Base-by-base conservation (phyloP, 2,888 invertebrate genomes). In the Carcina quercana region DNA sequence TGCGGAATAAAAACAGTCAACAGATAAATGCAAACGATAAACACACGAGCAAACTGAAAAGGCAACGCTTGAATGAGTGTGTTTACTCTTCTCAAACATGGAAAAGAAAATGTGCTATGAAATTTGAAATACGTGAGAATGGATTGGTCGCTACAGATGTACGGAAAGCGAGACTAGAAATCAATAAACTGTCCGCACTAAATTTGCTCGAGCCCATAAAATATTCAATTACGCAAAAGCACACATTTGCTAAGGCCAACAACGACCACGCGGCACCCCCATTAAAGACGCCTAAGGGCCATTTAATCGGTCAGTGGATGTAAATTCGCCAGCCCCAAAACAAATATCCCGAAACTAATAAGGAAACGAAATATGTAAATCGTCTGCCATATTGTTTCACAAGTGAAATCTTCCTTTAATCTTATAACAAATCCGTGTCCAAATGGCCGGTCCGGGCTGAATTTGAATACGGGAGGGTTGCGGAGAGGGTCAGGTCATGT, bases 391-490 rank as follows among this genome's bases (percentile, higher is more conserved):
- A 83, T 83, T 82, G 84, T 83, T 83, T 76, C 79, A 75, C 79
- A 82, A 84, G 83, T 83, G 79, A 84, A 85, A 84, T 85, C 84
- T 84, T 85, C 83, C 83, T 82, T 83, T 85, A 84, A 85, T 85
- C 85, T 84, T 85, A 83, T 83, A 84, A 83, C 83, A 83, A 85
- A 85, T 85, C 84, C 79, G 80, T 75, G 83, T 82, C 75, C 80
- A 83, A 85, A 85, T 85, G 83, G 79, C 73, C 84, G 79, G 76
- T 63, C 69, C 67, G 72, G 69, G 65, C 53, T 50, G 60, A 74
- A 82, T 82, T 83, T 82, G 79, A 82, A 82, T 80, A 82, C 67
- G 70, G 64, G 70, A 72, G 83, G 80, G 82, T 75, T 64, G 57
- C 58, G 47, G 64, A 56, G 62, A 71, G 82, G 80, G 78, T 78